phyloP scores from a whole-genome alignment of 2,888 invertebrate species.

The Exephanes ischioxanthus region DNA sequence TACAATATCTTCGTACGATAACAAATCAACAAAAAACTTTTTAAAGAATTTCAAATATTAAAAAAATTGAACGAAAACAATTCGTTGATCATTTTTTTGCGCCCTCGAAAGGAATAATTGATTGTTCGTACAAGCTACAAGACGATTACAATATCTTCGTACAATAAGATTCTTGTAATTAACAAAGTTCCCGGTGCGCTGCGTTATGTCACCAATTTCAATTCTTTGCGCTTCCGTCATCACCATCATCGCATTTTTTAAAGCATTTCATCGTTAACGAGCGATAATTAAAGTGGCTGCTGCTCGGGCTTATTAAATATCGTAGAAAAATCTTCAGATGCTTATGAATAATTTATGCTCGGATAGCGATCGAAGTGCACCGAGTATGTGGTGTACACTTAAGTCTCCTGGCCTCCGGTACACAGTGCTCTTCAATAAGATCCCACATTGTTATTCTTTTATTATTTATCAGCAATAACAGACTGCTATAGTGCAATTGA shows the following conservation, averaged over 20 bases:
- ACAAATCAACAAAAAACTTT: too few species aligned
- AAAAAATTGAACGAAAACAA: too few species aligned
- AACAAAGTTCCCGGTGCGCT: conserved; percentile 12
- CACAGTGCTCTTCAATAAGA: conserved; percentile 42
- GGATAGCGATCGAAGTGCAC: conserved; percentile 63
- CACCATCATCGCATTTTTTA: conserved; percentile 45
- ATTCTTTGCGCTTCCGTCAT: conserved; percentile 53
- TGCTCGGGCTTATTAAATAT: conserved; percentile 54
- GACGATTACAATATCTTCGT: not conserved
- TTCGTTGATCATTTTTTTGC: too few species aligned
- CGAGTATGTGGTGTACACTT: conserved; percentile 5
- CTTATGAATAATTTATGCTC: conserved; percentile 62
- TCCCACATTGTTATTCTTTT: not conserved
- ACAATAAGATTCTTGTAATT: not conserved
- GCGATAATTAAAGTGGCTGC: conserved; percentile 47
- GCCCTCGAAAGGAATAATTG: too few species aligned
- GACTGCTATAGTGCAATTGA: not conserved
- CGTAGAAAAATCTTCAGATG: conserved; percentile 55
- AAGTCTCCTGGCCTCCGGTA: conserved; percentile 5
- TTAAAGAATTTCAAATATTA: too few species aligned
- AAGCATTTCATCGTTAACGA: conserved; percentile 56
- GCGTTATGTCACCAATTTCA: conserved; percentile 57
- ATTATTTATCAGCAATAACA: not conserved
- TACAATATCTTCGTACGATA: too few species aligned
- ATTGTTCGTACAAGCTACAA: too few species aligned